Base-by-base conservation (phyloP, 2,888 invertebrate species). In the Hirtodrosophila trivittata region DNA sequence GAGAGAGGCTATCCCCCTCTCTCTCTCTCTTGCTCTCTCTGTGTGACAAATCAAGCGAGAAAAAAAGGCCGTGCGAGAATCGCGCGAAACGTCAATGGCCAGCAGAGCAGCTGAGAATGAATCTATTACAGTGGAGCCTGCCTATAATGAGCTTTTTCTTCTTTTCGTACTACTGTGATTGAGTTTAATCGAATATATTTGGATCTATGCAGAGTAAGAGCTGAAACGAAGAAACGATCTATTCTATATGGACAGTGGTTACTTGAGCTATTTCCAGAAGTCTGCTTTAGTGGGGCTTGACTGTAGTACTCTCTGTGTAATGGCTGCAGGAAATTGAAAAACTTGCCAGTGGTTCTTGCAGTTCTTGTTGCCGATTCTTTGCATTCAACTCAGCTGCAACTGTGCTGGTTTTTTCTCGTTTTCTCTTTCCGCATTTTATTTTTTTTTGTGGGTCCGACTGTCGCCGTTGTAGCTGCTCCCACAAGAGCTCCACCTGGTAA, bases 261-360 rank as follows among this genome's bases (percentile, higher is more conserved):
- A n/a, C n/a, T n/a, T n/a, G n/a, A n/a, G n/a, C n/a, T n/a, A n/a
- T n/a, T n/a, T n/a, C n/a, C n/a, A n/a, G n/a, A n/a, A n/a, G n/a
- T n/a, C n/a, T 3, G n/a, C 21, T 38, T 25, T 16, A 42, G 30
- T 12, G 18, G 3, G 25, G 7, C 18, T 13, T 33, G 8, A 25
- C 52, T 42, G 43, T 41, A 9, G n/a, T 9, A 35, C 16, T 13
- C 57, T 51, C 42, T 59, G 70, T 76, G 64, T 84, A 82, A 82
- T 84, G 85, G 59, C 65, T 54, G 73, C 70, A 77, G 85, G 87
- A 83, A 83, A 86, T 86, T 86, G 87, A 84, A 85, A 87, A 76
- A 73, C 62, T 66, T 76, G 70, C 68, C 75, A 56, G 57, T 51
- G 41, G 26, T 26, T 39, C 38, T 42, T 49, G 37, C 42, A 28